Evolutionary conservation across 2,888 invertebrate species (phyloP), one percentile per base, ranked within the genome.

Genomic region (Hipparchia sbordonii): DNA sequence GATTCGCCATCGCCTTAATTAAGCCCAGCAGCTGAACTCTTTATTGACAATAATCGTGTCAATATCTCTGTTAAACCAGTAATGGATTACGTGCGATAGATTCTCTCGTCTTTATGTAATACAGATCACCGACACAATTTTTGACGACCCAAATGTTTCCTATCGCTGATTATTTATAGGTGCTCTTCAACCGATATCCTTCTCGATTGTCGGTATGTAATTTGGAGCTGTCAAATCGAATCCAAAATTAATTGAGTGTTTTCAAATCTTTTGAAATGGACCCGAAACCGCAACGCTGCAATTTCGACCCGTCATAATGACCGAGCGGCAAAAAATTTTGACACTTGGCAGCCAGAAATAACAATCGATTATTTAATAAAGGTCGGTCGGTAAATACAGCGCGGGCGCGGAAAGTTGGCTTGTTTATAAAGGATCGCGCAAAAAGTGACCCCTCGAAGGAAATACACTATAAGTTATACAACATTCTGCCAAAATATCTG

Each of bases 171-270:
- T 69, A 70, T 72, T 65, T 57, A 4, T 39, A 39, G 39, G 39
- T 13, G 23, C 0, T 8, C 13, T 65, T 67, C 67, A 13, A 62
- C 52, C 68, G 63, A 70, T 72, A 73, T 72, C 67, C 70, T 74
- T 70, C 66, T 76, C 77, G 82, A 81, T 83, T 83, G 82, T 81
- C 81, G 81, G 75, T 82, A 79, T 81, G 81, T 89, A 89, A 90
- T 90, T 88, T 81, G 82, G 82, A 78, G 87, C 90, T 90, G 90
- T 91, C 91, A 88, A 87, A 89, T 87, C 85, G 82, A 81, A 89
- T 85, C 82, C 82, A 77, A 89, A 89, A 88, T 89, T 90, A 91
- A 92, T 91, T 88, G 89, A 87, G 86, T 84, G 85, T 88, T 86
- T 69, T 69, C 61, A 83, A 87, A 83, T 81, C 82, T 88, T 85